Percentiles rank a stretch among this genome's conserved stretches.
phyloP scores from a whole-genome alignment of 2,113 vertebrate genomes.

The Lasiurus borealis region DNA sequence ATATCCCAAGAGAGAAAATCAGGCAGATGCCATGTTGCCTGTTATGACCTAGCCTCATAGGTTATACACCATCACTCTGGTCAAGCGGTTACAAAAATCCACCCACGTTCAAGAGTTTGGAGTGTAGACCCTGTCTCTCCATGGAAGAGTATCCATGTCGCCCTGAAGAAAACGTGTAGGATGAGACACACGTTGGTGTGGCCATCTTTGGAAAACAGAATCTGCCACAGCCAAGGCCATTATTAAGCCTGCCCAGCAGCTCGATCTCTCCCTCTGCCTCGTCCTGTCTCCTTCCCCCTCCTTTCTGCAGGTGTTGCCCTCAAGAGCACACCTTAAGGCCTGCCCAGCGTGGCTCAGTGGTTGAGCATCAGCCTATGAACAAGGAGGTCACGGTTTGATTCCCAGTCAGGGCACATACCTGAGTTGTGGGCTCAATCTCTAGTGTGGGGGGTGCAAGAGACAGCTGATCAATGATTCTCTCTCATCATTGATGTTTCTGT shows the following conservation, averaged over 20 bases:
- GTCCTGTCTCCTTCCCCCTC: background rate
- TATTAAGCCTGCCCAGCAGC: background rate
- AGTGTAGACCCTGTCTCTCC: background rate
- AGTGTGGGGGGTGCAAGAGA: too few relatives aligned
- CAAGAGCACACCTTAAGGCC: background rate
- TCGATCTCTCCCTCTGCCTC: accelerated
- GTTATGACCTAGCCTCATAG: background rate
- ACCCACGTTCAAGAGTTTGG: background rate
- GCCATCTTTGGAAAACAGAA: background rate
- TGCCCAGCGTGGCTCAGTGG: too few relatives aligned
- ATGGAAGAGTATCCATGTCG: accelerated
- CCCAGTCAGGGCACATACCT: too few relatives aligned
- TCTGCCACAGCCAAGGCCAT: background rate
- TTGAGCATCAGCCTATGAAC: too few relatives aligned
- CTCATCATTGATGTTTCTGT: too few relatives aligned
- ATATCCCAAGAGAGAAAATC: background rate
- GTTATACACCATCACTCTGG: background rate
- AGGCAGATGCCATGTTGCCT: background rate
- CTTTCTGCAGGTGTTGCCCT: background rate
- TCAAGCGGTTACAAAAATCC: background rate
- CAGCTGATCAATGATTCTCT: too few relatives aligned
- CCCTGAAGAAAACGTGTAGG: background rate
- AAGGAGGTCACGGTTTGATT: too few relatives aligned
- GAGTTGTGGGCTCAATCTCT: too few relatives aligned
- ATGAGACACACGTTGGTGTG: background rate